Evolutionary conservation across 2,797 vertebrate species (phyloP), one percentile per base, ranked within the genome.

Genomic region (Parauchenoglanis ngamensis): DNA sequence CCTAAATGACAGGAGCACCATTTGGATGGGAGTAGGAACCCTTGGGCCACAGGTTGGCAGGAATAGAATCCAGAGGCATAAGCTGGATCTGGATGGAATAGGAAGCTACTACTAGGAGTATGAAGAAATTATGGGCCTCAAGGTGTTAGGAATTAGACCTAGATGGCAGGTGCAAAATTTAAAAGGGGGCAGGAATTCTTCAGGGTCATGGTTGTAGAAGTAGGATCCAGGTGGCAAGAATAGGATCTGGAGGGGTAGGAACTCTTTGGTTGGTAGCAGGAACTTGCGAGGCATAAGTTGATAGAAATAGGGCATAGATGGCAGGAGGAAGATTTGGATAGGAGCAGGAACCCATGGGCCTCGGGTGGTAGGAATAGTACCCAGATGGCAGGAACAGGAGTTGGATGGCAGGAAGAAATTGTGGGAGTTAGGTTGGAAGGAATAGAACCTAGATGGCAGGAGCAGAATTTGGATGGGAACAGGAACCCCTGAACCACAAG

Each of bases 301-400:
- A 28, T 61, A 81, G 35, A 28, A 49, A 46, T 59, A 2, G 3
- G 44, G 10, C 23, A n/a, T 46, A 49, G 6, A 63, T 44, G 59
- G 59, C 25, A 46, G 25, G 23, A 65, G 40, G 23, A 81, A 63
- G 1, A 46, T 63, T 81, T 81, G 79, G 31, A 63, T 67, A 31
- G 25, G 7, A 63, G 23, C 23, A 80, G n/a, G 35, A 63, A 81
- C 40, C 79, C 40, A 46, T 46, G 59, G 28, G 79, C 25, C 13
- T 81, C 79, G 59, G 13, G 3, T 81, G 23, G 79, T 61, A 25
- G 57, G 23, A 80, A 44, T 63, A 46, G 23, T 46, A 81, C 78
- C 59, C 40, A 63, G 40, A 81, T 81, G 79, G 57, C 79, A 81
- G 7, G 59, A 81, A 63, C 57, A 63, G 13, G 79, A 46, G 79